phyloP scores from a whole-genome alignment of 1,140 invertebrate species.

The Rhopalosiphum padi region DNA sequence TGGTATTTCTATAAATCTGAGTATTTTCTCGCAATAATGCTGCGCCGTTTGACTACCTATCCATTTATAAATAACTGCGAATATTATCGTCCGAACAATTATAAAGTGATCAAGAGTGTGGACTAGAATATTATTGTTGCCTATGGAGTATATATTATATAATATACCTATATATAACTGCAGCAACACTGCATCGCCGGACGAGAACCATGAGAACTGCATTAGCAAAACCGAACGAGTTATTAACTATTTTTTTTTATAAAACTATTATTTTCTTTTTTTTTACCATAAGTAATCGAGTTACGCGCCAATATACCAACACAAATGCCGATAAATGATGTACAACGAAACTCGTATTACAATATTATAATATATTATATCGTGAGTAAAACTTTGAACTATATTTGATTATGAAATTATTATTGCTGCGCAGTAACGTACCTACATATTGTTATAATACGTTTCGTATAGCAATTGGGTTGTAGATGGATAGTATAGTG shows the following conservation, averaged over 20 bases:
- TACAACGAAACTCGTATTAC: background rate
- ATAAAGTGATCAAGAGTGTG: background rate
- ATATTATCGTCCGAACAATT: background rate
- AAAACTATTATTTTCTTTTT: background rate
- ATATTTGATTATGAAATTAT: background rate
- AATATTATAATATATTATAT: too few relatives aligned
- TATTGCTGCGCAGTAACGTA: background rate
- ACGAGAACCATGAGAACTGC: conserved; percentile 19
- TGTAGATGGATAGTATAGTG: background rate
- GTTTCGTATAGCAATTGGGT: background rate
- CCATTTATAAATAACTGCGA: background rate
- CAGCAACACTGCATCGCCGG: background rate
- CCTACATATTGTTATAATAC: background rate
- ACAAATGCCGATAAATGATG: too few relatives aligned
- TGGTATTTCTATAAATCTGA: background rate
- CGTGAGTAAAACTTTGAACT: too few relatives aligned
- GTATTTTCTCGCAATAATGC: background rate
- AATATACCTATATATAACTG: background rate
- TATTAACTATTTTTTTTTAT: background rate
- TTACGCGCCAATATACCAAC: too few relatives aligned
- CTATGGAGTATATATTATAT: background rate
- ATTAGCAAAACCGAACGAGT: background rate
- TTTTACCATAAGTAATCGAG: background rate
- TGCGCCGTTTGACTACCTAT: background rate
- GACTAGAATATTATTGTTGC: background rate